These are phyloP conservation scores for Elachura formosa DNA, from an alignment of 2,113 vertebrate species.

Conservation along the genomic window DNA sequence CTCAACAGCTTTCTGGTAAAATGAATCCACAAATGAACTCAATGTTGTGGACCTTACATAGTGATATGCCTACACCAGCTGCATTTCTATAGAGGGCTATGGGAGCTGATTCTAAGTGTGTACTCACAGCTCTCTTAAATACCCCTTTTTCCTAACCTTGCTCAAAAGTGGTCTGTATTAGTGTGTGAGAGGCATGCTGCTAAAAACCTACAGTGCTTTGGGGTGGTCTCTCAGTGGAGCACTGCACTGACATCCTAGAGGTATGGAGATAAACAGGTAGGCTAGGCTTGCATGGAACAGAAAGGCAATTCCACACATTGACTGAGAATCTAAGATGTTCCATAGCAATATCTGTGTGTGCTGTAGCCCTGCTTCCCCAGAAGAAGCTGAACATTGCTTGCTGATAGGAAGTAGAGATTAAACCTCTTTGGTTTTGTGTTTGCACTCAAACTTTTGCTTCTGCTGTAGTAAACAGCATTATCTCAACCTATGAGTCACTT, in stretches of 20 bases:
- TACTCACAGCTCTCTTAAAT: neutral
- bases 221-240: neutral
- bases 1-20: neutral
- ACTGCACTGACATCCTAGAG: neutral
- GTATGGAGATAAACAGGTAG: neutral
- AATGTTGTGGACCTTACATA: neutral
- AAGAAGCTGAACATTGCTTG: neutral
- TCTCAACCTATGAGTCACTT: neutral
- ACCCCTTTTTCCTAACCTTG: neutral
- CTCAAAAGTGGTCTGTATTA: neutral
- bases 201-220: neutral
- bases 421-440: neutral
- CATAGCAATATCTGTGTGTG: accelerated
- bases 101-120: neutral
- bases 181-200: neutral
- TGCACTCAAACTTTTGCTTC: neutral
- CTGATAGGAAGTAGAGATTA: neutral
- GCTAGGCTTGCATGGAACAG: neutral
- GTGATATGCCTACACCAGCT: neutral
- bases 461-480: neutral
- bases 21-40: neutral
- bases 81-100: neutral
- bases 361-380: neutral
- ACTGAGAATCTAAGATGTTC: neutral
- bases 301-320: neutral